A percentile compares a stretch with the other conserved stretches of the same genome.
These are phyloP conservation scores for Acleris cristana DNA, from an alignment of 2,888 invertebrate genomes.

Conservation along the genomic window DNA sequence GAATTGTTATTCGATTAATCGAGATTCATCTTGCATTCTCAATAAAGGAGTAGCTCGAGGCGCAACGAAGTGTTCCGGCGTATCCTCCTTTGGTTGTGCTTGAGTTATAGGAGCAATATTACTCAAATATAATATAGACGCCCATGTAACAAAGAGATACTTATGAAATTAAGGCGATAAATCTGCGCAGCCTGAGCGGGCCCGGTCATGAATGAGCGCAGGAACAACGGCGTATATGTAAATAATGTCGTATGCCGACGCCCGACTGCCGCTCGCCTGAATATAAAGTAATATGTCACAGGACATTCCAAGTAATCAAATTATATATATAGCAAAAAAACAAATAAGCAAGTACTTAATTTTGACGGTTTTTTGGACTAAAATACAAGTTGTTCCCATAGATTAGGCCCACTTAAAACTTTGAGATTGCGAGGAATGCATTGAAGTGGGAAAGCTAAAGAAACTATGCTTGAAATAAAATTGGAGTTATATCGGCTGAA, in stretches of 20 bases:
- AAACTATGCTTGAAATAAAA: no score
- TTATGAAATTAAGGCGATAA: slow-evolving; percentile 83
- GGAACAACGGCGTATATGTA: slow-evolving; percentile 80
- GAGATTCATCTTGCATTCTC: slow-evolving; percentile 31
- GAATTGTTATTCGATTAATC: slow-evolving; percentile 33
- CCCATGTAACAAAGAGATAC: slow-evolving; percentile 79
- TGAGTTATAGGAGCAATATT: slow-evolving; percentile 69
- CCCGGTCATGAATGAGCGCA: slow-evolving; percentile 72
- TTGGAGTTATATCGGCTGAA: no score
- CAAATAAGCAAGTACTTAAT: no score
- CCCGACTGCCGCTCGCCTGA: slow-evolving; percentile 61
- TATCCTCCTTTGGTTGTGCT: slow-evolving; percentile 56
- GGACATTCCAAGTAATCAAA: slow-evolving; percentile 62
- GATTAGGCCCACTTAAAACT: no score
- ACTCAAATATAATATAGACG: slow-evolving; percentile 73
- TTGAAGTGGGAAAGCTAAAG: no score
- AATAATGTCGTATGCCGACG: slow-evolving; percentile 72
- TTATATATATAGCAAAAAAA: slow-evolving; percentile 46
- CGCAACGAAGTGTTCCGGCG: slow-evolving; percentile 47
- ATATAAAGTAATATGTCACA: slow-evolving; percentile 74
- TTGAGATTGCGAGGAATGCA: no score
- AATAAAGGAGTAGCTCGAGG: slow-evolving; percentile 36
- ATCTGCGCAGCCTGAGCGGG: slow-evolving; percentile 68
- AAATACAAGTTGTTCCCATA: no score
- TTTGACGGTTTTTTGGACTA: no score